Evolutionary conservation across 2,888 invertebrate species (phyloP).

Genomic region (Acronicta leporina): DNA sequence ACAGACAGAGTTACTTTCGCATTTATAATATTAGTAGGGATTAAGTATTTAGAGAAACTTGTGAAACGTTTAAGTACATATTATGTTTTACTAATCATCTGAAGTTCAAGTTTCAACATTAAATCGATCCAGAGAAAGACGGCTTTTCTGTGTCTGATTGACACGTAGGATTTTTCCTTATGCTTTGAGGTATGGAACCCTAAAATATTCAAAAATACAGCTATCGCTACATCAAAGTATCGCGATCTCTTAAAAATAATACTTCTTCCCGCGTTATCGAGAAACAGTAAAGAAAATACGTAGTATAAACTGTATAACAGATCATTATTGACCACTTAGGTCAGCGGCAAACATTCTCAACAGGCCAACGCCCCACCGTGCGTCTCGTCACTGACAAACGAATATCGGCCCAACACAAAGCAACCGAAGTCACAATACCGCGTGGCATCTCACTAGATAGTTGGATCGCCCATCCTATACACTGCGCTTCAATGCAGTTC

Average conservation of each 20-base stretch:
- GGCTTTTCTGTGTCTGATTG: neutral
- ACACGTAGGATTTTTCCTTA: neutral
- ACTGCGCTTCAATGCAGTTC: constrained; percentile 84
- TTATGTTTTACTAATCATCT: too few relatives aligned
- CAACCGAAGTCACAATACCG: constrained; percentile 66
- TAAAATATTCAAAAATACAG: constrained; percentile 45
- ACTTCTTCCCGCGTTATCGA: constrained; percentile 64
- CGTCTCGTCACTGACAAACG: constrained; percentile 59
- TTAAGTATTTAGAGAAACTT: too few relatives aligned
- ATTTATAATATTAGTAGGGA: too few relatives aligned
- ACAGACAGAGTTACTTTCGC: too few relatives aligned
- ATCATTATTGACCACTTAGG: constrained; percentile 88
- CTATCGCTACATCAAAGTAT: constrained; percentile 57
- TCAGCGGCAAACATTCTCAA: constrained; percentile 86
- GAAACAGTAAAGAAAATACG: constrained; percentile 75
- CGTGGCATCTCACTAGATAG: constrained; percentile 61
- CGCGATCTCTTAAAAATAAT: constrained; percentile 60
- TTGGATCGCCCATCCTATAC: constrained; percentile 71
- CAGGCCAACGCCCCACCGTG: constrained; percentile 85
- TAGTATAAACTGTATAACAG: constrained; percentile 80
- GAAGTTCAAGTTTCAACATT: neutral
- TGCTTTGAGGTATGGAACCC: neutral
- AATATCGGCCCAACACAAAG: constrained; percentile 65
- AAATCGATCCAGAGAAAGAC: neutral
- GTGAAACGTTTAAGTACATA: too few relatives aligned